phyloP scores from a whole-genome alignment of 2,113 vertebrate genomes.

The Galeopterus variegatus region DNA sequence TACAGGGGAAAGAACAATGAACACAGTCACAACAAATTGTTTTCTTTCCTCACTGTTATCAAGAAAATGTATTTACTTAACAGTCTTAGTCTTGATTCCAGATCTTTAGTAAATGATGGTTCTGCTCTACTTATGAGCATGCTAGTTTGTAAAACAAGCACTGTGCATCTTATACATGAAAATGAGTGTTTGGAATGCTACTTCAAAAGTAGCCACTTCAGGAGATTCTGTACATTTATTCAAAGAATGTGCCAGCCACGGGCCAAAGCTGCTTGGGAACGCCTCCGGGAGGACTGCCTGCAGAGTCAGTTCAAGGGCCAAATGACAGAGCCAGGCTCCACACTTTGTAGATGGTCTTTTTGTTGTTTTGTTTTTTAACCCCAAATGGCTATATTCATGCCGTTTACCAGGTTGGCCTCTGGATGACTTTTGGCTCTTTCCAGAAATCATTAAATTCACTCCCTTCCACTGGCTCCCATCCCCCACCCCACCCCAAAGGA shows the following conservation, averaged over 20 bases:
- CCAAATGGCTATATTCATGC: slow-evolving; percentile 57
- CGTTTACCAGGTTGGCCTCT: slow-evolving; percentile 72
- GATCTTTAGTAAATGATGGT: not conserved
- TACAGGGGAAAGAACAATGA: not conserved
- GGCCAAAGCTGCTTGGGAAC: not conserved
- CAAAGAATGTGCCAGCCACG: not conserved
- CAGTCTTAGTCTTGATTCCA: not conserved
- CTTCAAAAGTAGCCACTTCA: slow-evolving; percentile 6
- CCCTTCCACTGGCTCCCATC: slow-evolving; percentile 58
- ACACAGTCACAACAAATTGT: not conserved
- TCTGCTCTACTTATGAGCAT: not conserved
- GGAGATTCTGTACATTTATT: not conserved
- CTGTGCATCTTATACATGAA: not conserved
- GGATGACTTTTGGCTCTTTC: slow-evolving; percentile 77
- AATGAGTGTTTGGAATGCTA: not conserved
- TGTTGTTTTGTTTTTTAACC: not conserved
- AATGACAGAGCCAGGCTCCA: not conserved
- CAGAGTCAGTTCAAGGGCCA: not conserved
- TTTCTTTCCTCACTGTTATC: not conserved
- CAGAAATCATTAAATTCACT: slow-evolving; percentile 80
- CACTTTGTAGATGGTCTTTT: not conserved
- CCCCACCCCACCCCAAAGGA: slow-evolving; percentile 53
- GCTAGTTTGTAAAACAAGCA: not conserved
- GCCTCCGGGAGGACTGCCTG: not conserved
- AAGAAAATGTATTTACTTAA: slow-evolving; percentile 9